Evolutionary conservation across 2,113 vertebrate species (phyloP).

Genomic region (Leucosticte australis): DNA sequence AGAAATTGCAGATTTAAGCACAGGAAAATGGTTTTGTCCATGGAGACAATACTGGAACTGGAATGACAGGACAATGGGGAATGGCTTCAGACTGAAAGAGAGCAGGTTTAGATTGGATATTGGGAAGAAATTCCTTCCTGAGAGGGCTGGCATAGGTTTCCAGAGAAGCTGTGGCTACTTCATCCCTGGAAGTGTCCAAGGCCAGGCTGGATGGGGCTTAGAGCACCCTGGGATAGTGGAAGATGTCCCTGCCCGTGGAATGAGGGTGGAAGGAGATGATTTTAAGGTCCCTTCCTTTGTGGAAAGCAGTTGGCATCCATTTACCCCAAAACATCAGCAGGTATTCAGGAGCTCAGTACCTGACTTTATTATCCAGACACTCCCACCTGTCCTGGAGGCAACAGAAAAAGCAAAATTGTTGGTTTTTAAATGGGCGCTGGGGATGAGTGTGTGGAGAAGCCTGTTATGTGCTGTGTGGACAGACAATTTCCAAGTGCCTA

Average conservation of each 20-base stretch:
- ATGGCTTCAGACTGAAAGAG: not conserved
- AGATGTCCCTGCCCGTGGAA: not conserved
- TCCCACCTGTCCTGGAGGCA: not conserved
- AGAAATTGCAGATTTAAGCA: not conserved
- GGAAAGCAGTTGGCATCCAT: not conserved
- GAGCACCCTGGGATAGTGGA: rapidly evolving
- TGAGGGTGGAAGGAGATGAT: not conserved
- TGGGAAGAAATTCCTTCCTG: not conserved
- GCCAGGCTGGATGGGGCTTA: rapidly evolving
- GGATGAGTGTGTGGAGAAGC: not conserved
- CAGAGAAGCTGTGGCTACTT: not conserved
- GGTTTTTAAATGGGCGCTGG: not conserved
- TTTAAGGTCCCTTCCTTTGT: not conserved
- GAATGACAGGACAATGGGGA: not conserved
- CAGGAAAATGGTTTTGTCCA: not conserved
- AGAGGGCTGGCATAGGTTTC: not conserved
- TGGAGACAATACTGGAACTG: not conserved
- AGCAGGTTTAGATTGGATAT: not conserved
- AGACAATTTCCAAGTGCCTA: not conserved
- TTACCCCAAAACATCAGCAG: not conserved
- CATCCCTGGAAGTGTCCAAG: not conserved
- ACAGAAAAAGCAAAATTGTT: not conserved
- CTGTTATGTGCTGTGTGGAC: not conserved
- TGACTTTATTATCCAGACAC: not conserved
- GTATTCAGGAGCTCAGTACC: not conserved